Evolutionary conservation across 1,140 invertebrate species (phyloP).

Genomic region (Dinoponera quadriceps): DNA sequence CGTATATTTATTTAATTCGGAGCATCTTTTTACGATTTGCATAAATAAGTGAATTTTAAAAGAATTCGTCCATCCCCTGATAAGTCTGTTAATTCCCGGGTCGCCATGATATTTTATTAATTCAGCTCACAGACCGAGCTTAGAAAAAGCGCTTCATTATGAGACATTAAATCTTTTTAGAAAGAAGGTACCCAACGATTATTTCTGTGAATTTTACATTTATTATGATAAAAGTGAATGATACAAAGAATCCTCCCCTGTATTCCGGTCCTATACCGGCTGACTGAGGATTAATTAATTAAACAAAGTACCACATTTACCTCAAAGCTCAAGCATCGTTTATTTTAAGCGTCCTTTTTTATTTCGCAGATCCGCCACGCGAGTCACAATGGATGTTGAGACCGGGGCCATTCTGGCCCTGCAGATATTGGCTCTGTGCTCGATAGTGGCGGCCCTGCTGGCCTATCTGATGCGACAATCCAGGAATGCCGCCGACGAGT

Average conservation of each 20-base stretch:
- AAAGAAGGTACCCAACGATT: not conserved
- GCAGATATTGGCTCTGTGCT: conserved; percentile 91
- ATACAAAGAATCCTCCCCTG: not conserved
- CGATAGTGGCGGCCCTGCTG: conserved; percentile 91
- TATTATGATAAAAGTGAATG: not conserved
- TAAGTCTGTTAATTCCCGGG: not conserved
- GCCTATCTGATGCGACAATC: conserved; percentile 91
- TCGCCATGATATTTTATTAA: not conserved
- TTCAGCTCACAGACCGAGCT: not conserved
- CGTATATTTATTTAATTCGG: not conserved
- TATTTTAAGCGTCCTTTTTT: too few relatives aligned
- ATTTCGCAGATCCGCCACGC: not conserved
- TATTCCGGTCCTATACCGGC: too few relatives aligned
- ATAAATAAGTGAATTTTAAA: conserved; percentile 4
- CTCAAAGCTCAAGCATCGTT: not conserved
- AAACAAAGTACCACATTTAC: too few relatives aligned
- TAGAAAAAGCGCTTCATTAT: conserved; percentile 1
- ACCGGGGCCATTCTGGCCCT: conserved; percentile 91
- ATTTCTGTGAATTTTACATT: not conserved
- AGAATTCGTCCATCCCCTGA: not conserved
- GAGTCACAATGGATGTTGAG: conserved; percentile 89
- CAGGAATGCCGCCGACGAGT: conserved; percentile 85
- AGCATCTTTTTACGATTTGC: not conserved
- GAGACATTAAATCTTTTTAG: not conserved
- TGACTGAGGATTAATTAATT: not conserved